Conservation (phyloP, 2,888 invertebrate genomes). For the Platycnemis pennipes region DNA sequence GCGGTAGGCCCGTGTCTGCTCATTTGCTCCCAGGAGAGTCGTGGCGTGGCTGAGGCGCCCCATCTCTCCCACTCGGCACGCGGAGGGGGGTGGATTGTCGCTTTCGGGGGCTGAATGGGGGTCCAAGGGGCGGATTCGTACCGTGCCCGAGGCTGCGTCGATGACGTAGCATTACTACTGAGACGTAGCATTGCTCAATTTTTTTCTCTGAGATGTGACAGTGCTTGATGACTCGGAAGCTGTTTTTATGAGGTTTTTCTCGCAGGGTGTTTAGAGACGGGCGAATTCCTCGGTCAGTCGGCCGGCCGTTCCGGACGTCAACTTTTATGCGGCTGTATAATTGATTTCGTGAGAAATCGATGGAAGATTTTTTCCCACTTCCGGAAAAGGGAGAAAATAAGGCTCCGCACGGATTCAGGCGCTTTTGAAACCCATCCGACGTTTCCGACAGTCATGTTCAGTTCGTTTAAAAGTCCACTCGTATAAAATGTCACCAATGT, state of each 20-base stretch:
- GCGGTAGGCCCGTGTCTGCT: constrained; percentile 16
- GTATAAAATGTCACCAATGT: no score
- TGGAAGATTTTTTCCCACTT: background rate
- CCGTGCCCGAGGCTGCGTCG: background rate
- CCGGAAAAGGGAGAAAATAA: background rate
- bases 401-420: background rate
- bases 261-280: background rate
- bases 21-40: constrained; percentile 10
- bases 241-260: background rate
- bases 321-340: background rate
- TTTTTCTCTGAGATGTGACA: background rate
- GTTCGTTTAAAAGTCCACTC: no score
- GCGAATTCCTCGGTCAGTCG: background rate
- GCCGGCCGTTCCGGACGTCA: background rate
- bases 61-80: background rate
- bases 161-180: background rate
- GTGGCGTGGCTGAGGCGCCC: background rate
- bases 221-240: background rate
- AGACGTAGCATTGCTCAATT: background rate
- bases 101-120: background rate
- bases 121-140: background rate
- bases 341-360: background rate
- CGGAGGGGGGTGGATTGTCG: background rate
- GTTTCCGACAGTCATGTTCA: background rate
- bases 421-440: background rate